Evolutionary conservation across 1,140 invertebrate species (phyloP).

Genomic region (Drosophila athabasca): DNA sequence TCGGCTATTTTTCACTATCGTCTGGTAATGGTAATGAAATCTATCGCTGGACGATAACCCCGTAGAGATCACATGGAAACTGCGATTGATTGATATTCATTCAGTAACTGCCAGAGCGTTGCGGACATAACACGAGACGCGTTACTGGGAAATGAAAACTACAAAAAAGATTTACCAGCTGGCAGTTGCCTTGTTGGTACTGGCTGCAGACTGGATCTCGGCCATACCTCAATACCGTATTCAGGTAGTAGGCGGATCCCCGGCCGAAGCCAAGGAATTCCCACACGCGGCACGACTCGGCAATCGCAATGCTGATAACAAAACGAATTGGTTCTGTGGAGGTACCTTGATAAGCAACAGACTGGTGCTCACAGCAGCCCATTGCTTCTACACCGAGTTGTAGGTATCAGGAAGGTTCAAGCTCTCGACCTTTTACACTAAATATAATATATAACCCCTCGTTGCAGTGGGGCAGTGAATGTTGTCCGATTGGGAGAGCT

Average conservation of each 20-base stretch:
- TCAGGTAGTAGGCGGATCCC: slow-evolving; percentile 65
- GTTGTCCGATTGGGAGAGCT: slow-evolving; percentile 74
- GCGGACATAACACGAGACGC: not conserved
- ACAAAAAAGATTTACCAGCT: slow-evolving; percentile 2
- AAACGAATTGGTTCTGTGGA: slow-evolving; percentile 76
- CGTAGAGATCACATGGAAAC: no score
- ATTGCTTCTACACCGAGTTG: slow-evolving; percentile 70
- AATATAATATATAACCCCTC: not conserved
- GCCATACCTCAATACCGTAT: slow-evolving; percentile 45
- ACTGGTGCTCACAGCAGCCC: slow-evolving; percentile 82
- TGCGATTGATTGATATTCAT: not conserved
- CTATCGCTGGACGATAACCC: no score
- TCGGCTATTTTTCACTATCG: no score
- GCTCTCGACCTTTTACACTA: not conserved
- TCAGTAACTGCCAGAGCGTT: slow-evolving; percentile 28
- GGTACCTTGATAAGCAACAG: slow-evolving; percentile 81
- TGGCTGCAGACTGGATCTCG: slow-evolving; percentile 33
- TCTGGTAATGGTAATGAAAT: no score
- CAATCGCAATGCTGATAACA: slow-evolving; percentile 25
- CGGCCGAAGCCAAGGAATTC: slow-evolving; percentile 79
- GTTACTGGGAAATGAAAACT: slow-evolving; percentile 16
- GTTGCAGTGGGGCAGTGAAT: slow-evolving; percentile 58
- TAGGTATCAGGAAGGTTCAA: slow-evolving; percentile 18
- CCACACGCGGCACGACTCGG: slow-evolving; percentile 82
- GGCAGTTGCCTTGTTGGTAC: not conserved